Evolutionary conservation across 1,140 invertebrate genomes (phyloP).

Genomic region (Phenacoccus solenopsis): DNA sequence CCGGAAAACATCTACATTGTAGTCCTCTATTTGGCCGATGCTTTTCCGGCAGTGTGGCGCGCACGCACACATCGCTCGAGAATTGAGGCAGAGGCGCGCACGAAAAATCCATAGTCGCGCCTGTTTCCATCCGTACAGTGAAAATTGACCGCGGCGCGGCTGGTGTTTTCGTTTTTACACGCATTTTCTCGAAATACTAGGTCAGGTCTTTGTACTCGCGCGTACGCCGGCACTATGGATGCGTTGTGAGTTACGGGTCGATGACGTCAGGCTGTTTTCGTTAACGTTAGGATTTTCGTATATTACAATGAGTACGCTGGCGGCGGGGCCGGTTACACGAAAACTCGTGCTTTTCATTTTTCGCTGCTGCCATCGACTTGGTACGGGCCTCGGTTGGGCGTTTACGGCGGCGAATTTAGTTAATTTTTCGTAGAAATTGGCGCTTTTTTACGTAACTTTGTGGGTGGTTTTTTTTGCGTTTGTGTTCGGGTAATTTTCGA

Average conservation of each 20-base stretch:
- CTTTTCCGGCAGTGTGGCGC: no score
- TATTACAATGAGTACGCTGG: background rate
- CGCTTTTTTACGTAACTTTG: no score
- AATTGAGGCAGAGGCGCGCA: background rate
- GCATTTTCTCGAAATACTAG: background rate
- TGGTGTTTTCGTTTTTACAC: background rate
- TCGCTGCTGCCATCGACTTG: background rate
- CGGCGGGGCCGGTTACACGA: background rate
- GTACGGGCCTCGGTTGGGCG: background rate
- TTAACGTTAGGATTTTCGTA: slow-evolving; percentile 1
- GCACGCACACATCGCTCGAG: no score
- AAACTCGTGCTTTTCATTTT: slow-evolving; percentile 2
- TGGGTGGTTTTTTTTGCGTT: no score
- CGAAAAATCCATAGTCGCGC: background rate
- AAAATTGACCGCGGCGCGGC: background rate
- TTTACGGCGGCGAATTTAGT: background rate
- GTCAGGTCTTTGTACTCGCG: background rate
- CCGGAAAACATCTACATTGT: no score
- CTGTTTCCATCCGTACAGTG: background rate
- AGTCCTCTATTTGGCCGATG: no score
- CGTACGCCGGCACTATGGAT: background rate
- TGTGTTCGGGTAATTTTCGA: no score
- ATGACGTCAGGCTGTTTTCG: slow-evolving; percentile 1
- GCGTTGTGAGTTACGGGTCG: background rate
- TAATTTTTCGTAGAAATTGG: background rate